Conservation (phyloP, 2,113 vertebrate species). For the Pedionomus torquatus region DNA sequence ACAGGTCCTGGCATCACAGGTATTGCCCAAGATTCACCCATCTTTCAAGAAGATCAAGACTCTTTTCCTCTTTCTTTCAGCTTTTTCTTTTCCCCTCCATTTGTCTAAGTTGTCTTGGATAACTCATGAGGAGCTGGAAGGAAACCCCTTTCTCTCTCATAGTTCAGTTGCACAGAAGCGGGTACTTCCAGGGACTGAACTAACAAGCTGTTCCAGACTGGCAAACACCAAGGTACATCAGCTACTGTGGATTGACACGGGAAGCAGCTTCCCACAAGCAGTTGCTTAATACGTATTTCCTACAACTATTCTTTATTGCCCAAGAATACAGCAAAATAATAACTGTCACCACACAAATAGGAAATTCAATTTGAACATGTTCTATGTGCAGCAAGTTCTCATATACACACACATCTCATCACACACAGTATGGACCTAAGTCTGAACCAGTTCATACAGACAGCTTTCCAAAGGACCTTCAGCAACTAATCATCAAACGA, state of each 20-base stretch:
- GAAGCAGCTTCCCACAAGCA: neutral
- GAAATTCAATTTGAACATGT: neutral
- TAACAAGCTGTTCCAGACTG: neutral
- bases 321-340: neutral
- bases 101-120: neutral
- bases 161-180: neutral
- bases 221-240: neutral
- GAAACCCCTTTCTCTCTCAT: neutral
- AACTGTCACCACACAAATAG: neutral
- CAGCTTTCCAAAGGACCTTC: neutral
- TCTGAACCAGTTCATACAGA: neutral
- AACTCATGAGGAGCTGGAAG: neutral
- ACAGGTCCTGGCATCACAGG: rapidly evolving
- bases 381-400: neutral
- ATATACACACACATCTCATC: neutral
- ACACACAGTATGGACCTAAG: neutral
- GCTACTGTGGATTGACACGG: neutral
- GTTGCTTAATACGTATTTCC: neutral
- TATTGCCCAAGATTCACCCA: rapidly evolving
- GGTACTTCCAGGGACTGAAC: neutral
- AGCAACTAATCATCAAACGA: neutral
- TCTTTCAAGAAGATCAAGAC: neutral
- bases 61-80: neutral
- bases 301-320: neutral
- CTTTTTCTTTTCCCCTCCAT: neutral